These are phyloP conservation scores for Drosophila micromelanica DNA, from an alignment of 1,140 invertebrate species.

Conservation along the genomic window DNA sequence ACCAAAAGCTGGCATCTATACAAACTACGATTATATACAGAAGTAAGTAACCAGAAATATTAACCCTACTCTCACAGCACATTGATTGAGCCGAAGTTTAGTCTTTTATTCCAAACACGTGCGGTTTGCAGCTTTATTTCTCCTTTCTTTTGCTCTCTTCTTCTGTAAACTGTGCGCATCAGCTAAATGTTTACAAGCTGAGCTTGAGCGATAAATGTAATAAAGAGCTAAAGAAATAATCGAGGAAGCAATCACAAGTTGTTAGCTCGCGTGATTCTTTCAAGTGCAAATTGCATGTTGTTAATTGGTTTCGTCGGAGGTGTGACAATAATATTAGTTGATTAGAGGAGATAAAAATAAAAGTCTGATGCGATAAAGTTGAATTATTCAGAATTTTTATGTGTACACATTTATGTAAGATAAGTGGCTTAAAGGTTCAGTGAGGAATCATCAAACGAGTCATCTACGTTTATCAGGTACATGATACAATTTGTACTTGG, in stretches of 20 bases:
- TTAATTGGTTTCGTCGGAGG: conserved; percentile 29
- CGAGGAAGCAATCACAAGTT: conserved; percentile 31
- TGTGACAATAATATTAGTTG: conserved; percentile 7
- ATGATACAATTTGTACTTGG: too few species aligned
- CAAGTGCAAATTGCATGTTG: conserved; percentile 53
- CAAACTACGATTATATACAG: conserved; percentile 46
- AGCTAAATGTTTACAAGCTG: conserved; percentile 14
- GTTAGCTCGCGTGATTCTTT: conserved; percentile 66
- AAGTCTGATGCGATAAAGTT: neutral
- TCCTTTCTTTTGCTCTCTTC: neutral
- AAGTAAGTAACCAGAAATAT: conserved; percentile 52
- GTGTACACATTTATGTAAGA: neutral
- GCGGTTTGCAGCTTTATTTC: neutral
- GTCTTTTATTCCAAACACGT: conserved; percentile 19
- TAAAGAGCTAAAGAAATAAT: neutral
- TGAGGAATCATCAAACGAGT: too few species aligned
- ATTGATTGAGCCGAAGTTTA: neutral
- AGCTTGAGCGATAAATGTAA: conserved; percentile 32
- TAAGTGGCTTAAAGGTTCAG: too few species aligned
- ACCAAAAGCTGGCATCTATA: conserved; percentile 15
- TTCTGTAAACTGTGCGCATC: conserved; percentile 17
- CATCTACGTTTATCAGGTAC: too few species aligned
- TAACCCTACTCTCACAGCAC: neutral
- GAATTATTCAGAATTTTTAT: neutral
- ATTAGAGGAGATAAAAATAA: neutral